Base-by-base conservation (phyloP, 2,113 vertebrate genomes). In the Candoia aspera region DNA sequence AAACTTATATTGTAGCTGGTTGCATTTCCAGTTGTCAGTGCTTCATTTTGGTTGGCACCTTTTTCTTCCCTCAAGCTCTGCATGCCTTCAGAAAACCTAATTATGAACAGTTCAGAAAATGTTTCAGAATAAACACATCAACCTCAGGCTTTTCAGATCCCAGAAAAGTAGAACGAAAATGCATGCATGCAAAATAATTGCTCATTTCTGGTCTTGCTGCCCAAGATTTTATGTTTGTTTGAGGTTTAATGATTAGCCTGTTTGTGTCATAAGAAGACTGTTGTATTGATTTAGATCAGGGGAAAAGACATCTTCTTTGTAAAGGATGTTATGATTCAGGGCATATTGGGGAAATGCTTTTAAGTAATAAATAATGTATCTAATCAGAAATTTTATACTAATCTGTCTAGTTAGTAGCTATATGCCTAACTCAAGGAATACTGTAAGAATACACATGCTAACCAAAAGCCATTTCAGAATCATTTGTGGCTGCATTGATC, bases 21-120 rank as follows among this genome's bases (percentile, higher is more conserved):
- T 97, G 94, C 95, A 91, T 97, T 97, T 96, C 95, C 94, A 97
- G 94, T 94, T 97, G 97, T 97, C 96, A 97, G 33, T 92, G 94
- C 95, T 93, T 93, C 0, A 0, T 86, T 96, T 94, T 94, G 95
- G 92, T 95, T 94, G 84, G 87, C 94, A 90, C 59, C 62, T 68
- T 54, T 29, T 49, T 55, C 37, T 91, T 12, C 79, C 60, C 60
- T 13, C 59, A 95, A 96, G 55, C 93, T 33, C 62, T 91, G 57
- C 46, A 87, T 57, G 95, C 93, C 92, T 93, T 4, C 55, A 93
- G 93, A 95, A 96, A 94, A 95, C 95, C 96, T 96, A 95, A 97
- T 96, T 95, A 97, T 94, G 93, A 57, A 42, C 37, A 54, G 86
- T 11, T 42, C 0, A 26, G 87, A 95, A 93, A 92, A 92, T 60